phyloP scores from a whole-genome alignment of 2,797 vertebrate genomes.

The Lithobates sylvaticus region DNA sequence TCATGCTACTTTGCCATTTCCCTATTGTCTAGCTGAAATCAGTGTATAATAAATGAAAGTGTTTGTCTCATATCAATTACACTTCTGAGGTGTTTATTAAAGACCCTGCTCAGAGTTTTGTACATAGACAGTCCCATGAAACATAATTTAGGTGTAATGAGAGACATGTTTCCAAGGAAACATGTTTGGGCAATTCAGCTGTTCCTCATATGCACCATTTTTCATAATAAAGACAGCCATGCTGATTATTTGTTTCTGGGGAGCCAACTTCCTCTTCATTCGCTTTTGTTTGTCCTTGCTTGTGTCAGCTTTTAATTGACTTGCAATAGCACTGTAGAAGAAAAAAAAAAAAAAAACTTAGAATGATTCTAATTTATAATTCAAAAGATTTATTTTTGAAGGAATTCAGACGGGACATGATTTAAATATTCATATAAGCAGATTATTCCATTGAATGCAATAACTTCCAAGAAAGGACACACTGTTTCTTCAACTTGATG shows the following conservation, averaged over 20 bases:
- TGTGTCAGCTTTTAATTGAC: conserved; percentile 55
- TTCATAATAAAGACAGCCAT: conserved; percentile 49
- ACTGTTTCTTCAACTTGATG: conserved; percentile 53
- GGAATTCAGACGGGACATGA: conserved; percentile 54
- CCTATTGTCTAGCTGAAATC: conserved; percentile 14
- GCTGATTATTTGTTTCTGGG: conserved; percentile 52
- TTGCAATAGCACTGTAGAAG: conserved; percentile 40
- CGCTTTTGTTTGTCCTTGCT: conserved; percentile 57
- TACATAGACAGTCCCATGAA: conserved; percentile 45
- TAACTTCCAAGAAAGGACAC: conserved; percentile 62
- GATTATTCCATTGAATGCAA: conserved; percentile 61
- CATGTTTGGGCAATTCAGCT: conserved; percentile 53
- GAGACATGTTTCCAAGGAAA: conserved; percentile 55
- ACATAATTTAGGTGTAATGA: conserved; percentile 43
- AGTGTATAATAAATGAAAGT: conserved; percentile 30
- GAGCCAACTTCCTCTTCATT: conserved; percentile 44
- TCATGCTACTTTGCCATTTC: conserved; percentile 15
- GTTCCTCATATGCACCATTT: conserved; percentile 39
- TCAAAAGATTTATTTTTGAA: conserved; percentile 62
- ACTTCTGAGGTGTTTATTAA: conserved; percentile 42
- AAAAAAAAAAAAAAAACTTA: conserved; percentile 41
- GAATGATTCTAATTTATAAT: conserved; percentile 58
- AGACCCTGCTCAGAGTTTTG: conserved; percentile 22
- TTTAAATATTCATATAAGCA: conserved; percentile 62
- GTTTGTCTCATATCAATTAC: conserved; percentile 45